These are phyloP conservation scores for Galemys pyrenaicus DNA, from an alignment of 2,113 vertebrate genomes.

Conservation along the genomic window DNA sequence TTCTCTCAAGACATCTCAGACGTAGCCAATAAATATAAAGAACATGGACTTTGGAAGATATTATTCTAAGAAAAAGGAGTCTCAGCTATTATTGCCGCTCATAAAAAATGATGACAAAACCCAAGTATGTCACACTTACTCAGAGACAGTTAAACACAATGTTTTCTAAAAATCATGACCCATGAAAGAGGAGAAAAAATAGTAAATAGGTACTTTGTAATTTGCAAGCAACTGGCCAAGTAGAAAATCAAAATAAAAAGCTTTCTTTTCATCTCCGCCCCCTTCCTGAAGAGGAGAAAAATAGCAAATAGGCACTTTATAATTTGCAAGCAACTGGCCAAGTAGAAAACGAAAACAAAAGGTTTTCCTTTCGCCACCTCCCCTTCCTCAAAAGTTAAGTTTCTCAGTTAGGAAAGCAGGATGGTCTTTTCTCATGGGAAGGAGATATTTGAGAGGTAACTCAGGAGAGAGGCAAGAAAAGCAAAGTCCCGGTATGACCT, in stretches of 20 bases:
- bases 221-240: neutral
- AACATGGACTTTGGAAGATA: slow-evolving; percentile 10
- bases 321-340: neutral
- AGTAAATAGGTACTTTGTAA: neutral
- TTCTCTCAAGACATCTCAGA: neutral
- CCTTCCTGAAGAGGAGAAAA: neutral
- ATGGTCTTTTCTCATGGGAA: neutral
- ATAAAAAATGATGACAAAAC: neutral
- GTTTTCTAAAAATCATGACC: neutral
- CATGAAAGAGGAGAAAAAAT: neutral
- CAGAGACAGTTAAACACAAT: neutral
- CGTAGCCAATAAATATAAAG: neutral
- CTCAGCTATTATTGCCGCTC: neutral
- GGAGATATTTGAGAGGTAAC: neutral
- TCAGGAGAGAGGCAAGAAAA: neutral
- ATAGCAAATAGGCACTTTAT: neutral
- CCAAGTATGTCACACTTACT: neutral
- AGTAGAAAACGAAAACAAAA: neutral
- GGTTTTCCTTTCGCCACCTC: neutral
- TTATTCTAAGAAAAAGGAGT: neutral
- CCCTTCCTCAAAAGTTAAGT: neutral
- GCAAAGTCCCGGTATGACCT: neutral
- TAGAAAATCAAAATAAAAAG: neutral
- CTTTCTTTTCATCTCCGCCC: neutral
- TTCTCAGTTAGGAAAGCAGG: neutral